Evolutionary conservation across 2,797 vertebrate species (phyloP), one percentile per base, ranked within the genome.

Genomic region (Acanthiza pusilla): DNA sequence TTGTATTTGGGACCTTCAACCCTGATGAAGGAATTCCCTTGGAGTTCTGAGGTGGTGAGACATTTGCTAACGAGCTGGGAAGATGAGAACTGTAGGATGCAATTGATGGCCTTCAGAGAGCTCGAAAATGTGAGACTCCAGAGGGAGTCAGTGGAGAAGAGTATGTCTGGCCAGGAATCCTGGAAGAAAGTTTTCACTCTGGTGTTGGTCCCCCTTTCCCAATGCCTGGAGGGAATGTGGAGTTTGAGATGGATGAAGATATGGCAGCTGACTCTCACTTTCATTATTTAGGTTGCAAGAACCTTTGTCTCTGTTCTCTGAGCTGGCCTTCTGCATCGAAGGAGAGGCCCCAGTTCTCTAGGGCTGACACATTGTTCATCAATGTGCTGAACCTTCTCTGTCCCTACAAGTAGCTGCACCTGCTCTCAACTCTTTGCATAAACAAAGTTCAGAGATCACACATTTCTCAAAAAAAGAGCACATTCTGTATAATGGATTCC

Each of bases 151-250:
- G 22, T 30, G n/a, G 26, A 76, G 36, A 82, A 62, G 22, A 30
- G 11, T 7, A 29, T 9, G 8, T 34, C 42, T 81, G n/a, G 19
- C 26, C 71, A 76, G 30, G 30, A 55, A 48, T 11, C 11, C 34
- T 7, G 13, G 72, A 68, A 60, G 11, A 29, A 68, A 57, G 4
- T 68, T 74, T 82, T 87, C 51, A 34, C 0, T 38, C 8, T 47
- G 42, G 6, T 61, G 20, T 58, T 65, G 6, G 11, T 75, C 10
- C 3, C 5, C 29, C 12, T 77, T 92, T 71, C 47, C 30, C 5
- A 4, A 4, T 16, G 38, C 42, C 0, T 32, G 7, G 13, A 67
- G 32, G 10, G 4, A 91, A 29, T 0, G 0, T 55, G 47, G 26
- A 51, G 16, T 45, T 76, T 91, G 51, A 77, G 36, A 42, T 17